Evolutionary conservation across 2,888 invertebrate genomes (phyloP).

Genomic region (Sericinus montela): DNA sequence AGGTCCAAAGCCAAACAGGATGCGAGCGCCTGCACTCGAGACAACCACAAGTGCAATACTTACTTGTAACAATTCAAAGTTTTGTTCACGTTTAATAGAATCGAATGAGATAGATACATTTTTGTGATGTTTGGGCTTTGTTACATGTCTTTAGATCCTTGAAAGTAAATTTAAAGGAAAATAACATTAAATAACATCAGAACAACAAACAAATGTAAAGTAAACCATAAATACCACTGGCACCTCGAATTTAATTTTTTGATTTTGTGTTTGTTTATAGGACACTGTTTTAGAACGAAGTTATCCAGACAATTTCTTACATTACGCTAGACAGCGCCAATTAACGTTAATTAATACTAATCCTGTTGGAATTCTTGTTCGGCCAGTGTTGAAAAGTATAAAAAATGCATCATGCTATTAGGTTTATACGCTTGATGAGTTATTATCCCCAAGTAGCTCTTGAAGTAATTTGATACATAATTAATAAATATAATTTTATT

Average conservation of each 20-base stretch:
- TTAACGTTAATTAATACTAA: slow-evolving; percentile 16
- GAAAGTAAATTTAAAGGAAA: neutral
- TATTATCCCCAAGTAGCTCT: no score
- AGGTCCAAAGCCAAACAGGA: slow-evolving; percentile 17
- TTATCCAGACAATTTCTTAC: slow-evolving; percentile 1
- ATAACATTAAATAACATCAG: slow-evolving; percentile 1
- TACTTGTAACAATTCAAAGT: slow-evolving; percentile 14
- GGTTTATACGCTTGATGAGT: no score
- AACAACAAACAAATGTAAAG: neutral
- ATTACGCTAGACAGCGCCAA: slow-evolving; percentile 12
- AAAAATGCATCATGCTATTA: no score
- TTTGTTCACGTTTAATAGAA: neutral
- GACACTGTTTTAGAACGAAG: neutral
- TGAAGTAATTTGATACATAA: no score
- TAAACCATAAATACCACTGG: slow-evolving; percentile 2
- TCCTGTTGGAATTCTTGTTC: slow-evolving; percentile 7
- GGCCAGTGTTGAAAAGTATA: slow-evolving; percentile 6
- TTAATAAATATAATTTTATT: no score
- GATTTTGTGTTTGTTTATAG: neutral
- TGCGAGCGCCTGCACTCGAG: slow-evolving; percentile 11
- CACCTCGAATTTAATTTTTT: neutral
- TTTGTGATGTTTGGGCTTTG: no score
- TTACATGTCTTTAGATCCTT: no score
- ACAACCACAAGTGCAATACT: slow-evolving; percentile 5
- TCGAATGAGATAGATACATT: no score